Conservation (phyloP, 2,113 vertebrate species). For the Capreolus pygargus region DNA sequence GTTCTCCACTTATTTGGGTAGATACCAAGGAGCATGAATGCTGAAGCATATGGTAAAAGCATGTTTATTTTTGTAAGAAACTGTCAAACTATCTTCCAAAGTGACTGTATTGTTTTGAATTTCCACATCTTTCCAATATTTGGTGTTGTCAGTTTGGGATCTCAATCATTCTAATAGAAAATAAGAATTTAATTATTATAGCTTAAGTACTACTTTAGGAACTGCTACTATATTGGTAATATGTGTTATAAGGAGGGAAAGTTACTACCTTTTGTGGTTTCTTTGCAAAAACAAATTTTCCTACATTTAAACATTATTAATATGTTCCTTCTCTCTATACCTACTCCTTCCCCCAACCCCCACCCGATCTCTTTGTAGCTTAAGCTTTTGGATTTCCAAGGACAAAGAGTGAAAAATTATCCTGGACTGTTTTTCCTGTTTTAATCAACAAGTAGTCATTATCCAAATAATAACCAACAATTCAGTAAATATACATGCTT, state of each 20-base stretch:
- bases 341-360: not conserved
- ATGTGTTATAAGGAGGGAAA: not conserved
- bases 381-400: not conserved
- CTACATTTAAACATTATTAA: slow-evolving; percentile 18
- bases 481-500: not conserved
- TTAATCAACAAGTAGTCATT: slow-evolving; percentile 19
- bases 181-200: slow-evolving; percentile 17
- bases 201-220: not conserved
- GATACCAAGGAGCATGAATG: not conserved
- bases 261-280: not conserved
- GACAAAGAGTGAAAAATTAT: not conserved
- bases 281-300: slow-evolving; percentile 6
- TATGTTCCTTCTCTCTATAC: not conserved
- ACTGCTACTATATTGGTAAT: not conserved
- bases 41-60: not conserved
- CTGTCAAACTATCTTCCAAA: not conserved
- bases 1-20: slow-evolving; percentile 16
- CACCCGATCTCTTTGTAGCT: not conserved
- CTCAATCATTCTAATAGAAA: not conserved
- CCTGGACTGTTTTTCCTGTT: not conserved
- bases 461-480: not conserved
- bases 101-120: not conserved
- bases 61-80: slow-evolving; percentile 34
- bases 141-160: not conserved
- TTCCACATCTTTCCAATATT: not conserved